Base-by-base conservation (phyloP, 1,140 invertebrate species). In the Arion vulgaris region DNA sequence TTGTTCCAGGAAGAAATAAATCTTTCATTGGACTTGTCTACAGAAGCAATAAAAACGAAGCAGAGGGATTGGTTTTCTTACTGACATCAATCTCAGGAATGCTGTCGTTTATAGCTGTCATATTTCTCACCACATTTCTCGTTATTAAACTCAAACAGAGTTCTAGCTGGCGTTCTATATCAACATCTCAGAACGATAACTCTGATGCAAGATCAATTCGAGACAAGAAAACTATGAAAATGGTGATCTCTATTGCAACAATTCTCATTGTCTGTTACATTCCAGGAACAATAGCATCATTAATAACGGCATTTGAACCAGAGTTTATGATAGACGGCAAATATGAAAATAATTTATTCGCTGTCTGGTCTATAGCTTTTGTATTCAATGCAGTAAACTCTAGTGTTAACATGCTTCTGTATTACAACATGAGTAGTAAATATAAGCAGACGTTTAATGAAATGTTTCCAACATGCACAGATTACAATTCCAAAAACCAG, bases 351-450 rank as follows among this genome's bases (percentile, higher is more conserved):
- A 28, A 32, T n/a, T 76, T 76, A 13, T 13, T 13, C 32, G n/a
- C 34, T 19, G 15, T 15, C 1, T 76, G 36, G 28, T 76, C 74
- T n/a, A 7, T 76, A 15, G 74, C 51, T 1, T 76, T 76, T 34
- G 0, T 76, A 26, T 9, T 76, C 7, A 26, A 76, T 13, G 32
- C 74, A 0, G 36, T 36, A 7, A 76, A 76, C 49, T 7, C 74
- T n/a, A 76, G 74, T 28, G 74, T 76, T 28, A 76, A 76, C 26
- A 49, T 76, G 9, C 32, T 76, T 53, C 15, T 76, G 5, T 76
- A 32, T 53, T 76, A 76, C 49, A 76, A 28, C 1, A 76, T 76
- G 74, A 76, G 74, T 32, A 53, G n/a, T 1, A 76, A 57, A 28
- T 53, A 76, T n/a, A n/a, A n/a, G n/a, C n/a, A n/a, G n/a, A n/a